Evolutionary conservation across 1,140 invertebrate genomes (phyloP).

Genomic region (Platyura marginata): DNA sequence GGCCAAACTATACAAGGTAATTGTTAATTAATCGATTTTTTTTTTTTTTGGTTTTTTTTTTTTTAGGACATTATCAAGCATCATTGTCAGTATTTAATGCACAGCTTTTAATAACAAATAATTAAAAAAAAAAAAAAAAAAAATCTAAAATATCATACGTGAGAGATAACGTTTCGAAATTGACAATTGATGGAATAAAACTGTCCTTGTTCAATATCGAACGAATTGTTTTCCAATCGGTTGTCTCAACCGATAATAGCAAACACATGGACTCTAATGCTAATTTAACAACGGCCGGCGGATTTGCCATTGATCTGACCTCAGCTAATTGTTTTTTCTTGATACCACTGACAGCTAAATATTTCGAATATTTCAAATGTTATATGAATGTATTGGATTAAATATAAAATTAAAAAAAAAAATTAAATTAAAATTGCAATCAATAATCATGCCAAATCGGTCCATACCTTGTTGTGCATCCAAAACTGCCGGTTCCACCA

Average conservation of each 20-base stretch:
- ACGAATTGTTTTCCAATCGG: conserved; percentile 87
- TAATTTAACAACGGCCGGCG: conserved; percentile 80
- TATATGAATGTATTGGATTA: neutral
- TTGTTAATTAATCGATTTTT: too few species aligned
- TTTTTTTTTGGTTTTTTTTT: too few species aligned
- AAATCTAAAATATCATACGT: too few species aligned
- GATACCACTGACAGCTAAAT: conserved; percentile 83
- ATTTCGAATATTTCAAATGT: neutral
- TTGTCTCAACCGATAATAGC: conserved; percentile 35
- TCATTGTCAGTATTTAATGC: too few species aligned
- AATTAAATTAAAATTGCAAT: neutral
- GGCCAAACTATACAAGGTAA: too few species aligned
- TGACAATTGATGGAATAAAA: conserved; percentile 95
- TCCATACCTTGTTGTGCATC: conserved; percentile 90
- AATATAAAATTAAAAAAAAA: conserved; percentile 1
- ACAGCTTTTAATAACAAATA: too few species aligned
- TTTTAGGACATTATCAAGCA: too few species aligned
- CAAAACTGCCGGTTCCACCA: conserved; percentile 96
- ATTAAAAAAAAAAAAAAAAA: conserved; percentile 23
- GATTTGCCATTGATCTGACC: conserved; percentile 86
- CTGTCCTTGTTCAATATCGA: conserved; percentile 91
- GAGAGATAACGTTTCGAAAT: conserved; percentile 89
- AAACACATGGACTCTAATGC: conserved; percentile 92
- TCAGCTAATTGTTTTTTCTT: conserved; percentile 93
- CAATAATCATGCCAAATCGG: conserved; percentile 2